Conservation (phyloP, 2,888 invertebrate species). For the Spisula subtruncata region DNA sequence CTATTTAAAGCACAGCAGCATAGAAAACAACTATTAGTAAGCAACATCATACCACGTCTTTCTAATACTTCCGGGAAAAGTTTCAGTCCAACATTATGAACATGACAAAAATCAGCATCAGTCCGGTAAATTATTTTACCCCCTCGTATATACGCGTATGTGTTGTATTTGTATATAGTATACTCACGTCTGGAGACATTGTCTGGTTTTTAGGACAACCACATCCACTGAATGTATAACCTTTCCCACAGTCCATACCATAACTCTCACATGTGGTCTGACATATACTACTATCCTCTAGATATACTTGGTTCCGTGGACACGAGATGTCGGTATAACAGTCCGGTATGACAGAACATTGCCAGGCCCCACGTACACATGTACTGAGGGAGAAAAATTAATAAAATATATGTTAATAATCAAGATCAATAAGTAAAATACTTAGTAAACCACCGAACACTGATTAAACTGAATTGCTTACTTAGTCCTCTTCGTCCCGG, state of each 20-base stretch:
- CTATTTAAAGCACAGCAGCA: too few relatives aligned
- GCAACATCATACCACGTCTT: too few relatives aligned
- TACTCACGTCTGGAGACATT: constrained; percentile 73
- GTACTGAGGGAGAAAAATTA: constrained; percentile 48
- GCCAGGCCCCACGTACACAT: constrained; percentile 69
- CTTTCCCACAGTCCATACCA: constrained; percentile 59
- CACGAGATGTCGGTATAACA: constrained; percentile 69
- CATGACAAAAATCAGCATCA: too few relatives aligned
- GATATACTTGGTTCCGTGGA: constrained; percentile 70
- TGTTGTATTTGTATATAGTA: neutral
- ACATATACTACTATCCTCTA: constrained; percentile 62
- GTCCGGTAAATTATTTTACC: too few relatives aligned
- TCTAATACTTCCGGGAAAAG: too few relatives aligned
- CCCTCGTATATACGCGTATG: too few relatives aligned
- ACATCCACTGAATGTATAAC: constrained; percentile 69
- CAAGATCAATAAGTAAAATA: too few relatives aligned
- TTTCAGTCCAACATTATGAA: too few relatives aligned
- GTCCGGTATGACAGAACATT: constrained; percentile 60
- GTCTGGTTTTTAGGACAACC: constrained; percentile 67
- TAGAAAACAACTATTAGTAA: too few relatives aligned
- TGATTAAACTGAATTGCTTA: too few relatives aligned
- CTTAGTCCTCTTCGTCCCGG: too few relatives aligned
- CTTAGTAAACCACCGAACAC: too few relatives aligned
- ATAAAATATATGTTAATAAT: neutral
- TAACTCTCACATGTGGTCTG: constrained; percentile 69